Evolutionary conservation across 1,140 invertebrate species (phyloP), one percentile per base, ranked within the genome.

Genomic region (Hirudo medicinalis): DNA sequence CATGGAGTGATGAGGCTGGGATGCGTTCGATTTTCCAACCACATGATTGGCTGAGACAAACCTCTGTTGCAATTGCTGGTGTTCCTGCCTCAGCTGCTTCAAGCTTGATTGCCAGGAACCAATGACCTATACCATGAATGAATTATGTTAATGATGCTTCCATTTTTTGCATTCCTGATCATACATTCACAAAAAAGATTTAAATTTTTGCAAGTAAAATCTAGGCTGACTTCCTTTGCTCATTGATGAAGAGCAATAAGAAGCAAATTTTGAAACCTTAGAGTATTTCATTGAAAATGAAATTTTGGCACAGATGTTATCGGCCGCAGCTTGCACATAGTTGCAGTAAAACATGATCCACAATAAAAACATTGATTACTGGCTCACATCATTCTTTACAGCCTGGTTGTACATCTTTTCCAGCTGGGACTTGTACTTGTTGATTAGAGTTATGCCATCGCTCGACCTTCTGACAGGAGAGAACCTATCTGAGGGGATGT

Each of bases 381-480:
- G 27, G 36, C 36, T 40, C 36, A 68, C 67, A 32, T 68, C 67
- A n/a, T 68, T 68, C 19, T 68, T 68, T n/a, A 81, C 54, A 0
- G 79, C 79, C 75, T 81, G 78, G 75, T 81, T 81, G 75, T 81
- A 81, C 11, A 83, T 72, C 71, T 80, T 81, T 75, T 84, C 81
- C 66, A 83, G 76, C 74, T 82, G 78, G 67, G 77, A 74, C 83
- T 86, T 80, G 80, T 86, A 78, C 81, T 83, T 83, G 70, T 84
- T 75, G 80, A 84, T 75, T 77, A 82, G 76, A 74, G 85, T 75
- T 79, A 85, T 86, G 43, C 88, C 89, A 82, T 93, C 92, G 73
- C 90, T 91, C 40, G 91, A 91, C 75, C 93, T 84, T 57, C 93
- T 85, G 19, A 94, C 91, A 0, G 91, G 91, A 73, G 90, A 92